Conservation (phyloP, 2,797 vertebrate species). For the Cephalopachus bancanus region DNA sequence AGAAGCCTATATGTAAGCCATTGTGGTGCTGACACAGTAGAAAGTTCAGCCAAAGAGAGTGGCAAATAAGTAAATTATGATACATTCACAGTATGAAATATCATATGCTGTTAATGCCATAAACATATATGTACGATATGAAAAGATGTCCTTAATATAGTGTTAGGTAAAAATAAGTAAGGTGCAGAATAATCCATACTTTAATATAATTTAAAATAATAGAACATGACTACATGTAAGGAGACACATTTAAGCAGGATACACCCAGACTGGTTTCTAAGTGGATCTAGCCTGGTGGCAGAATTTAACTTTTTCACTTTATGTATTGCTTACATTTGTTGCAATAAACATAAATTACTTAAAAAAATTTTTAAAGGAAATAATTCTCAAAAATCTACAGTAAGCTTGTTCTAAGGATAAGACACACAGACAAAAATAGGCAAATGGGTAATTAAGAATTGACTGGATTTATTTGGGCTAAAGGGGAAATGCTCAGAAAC, state of each 20-base stretch:
- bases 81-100: background rate
- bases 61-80: background rate
- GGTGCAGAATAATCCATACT: background rate
- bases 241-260: background rate
- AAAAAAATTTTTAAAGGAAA: background rate
- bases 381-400: background rate
- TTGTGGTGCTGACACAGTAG: fast-evolving
- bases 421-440: background rate
- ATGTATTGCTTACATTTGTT: background rate
- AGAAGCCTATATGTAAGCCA: background rate
- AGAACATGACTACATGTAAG: background rate
- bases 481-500: background rate
- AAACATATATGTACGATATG: background rate
- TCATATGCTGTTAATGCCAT: background rate
- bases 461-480: background rate
- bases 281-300: background rate
- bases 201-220: background rate
- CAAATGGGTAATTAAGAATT: background rate
- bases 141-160: background rate
- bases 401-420: background rate
- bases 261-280: background rate
- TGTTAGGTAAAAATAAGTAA: background rate
- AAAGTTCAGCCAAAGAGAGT: background rate
- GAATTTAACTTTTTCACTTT: background rate
- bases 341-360: background rate